Base-by-base conservation (phyloP, 2,113 vertebrate species). In the Prunella himalayana region DNA sequence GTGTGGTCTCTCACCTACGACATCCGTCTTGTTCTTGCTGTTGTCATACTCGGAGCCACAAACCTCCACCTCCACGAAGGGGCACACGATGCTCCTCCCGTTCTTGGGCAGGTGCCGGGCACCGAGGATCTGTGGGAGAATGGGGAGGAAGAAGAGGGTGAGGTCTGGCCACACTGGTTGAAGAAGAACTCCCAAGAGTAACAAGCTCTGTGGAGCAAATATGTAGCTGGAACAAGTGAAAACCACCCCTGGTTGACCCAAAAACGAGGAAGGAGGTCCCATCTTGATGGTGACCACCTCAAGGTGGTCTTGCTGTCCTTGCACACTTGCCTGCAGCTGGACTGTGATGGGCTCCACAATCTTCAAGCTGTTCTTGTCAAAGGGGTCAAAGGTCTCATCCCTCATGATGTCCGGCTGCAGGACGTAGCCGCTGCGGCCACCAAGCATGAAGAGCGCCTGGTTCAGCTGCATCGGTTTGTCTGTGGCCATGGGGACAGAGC, bases 391-490 rank as follows among this genome's bases (percentile, higher is more conserved):
- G 82, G 33, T 97, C 56, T 99, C 99, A 0, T 99, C 99, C 60
- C 99, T 98, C 99, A 99, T 99, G 96, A 99, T 98, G 86, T 98
- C 92, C 0, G 99, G 99, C 96, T 99, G 99, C 50, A 99, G 98
- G 90, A 99, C 99, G 0, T 99, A 99, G 27, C 99, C 99, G 0
- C 99, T 99, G 90, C 97, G 98, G 15, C 99, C 99, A 0, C 99
- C 99, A 7, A 99, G 97, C 98, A 99, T 99, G 98, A 99, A 99
- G 59, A 99, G 98, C 0, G 99, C 98, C 98, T 99, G 99, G 97
- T 99, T 99, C 98, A 99, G 98, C 98, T 99, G 99, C 99, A 99
- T 99, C 2, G 99, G 99, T 80, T 99, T 99, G 95, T 99, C 99
- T 99, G 97, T 5, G 96, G 47, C 53, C 61, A 0, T 8, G 47